Evolutionary conservation across 2,797 vertebrate genomes (phyloP), one percentile per base, ranked within the genome.

Genomic region (Odontamblyopus lacepedii): DNA sequence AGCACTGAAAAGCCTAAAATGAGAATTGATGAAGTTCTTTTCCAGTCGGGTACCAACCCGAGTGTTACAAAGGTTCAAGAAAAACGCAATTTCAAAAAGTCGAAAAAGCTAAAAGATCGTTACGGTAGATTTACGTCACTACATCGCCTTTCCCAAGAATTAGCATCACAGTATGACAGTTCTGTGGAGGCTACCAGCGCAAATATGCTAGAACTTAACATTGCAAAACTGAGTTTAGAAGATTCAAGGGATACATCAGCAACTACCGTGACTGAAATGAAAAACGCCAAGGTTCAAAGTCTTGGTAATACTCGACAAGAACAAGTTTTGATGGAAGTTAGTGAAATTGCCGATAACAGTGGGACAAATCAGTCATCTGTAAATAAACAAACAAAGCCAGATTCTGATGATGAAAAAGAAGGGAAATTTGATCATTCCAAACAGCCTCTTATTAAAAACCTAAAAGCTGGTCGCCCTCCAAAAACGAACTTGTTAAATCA

Each of bases 71-170:
- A n/a, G 44, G 69, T 72, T 6, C 30, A 72, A 32, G 5, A 0
- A 12, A 35, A 73, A 70, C 57, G 27, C 5, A 74, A 81, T 48
- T 50, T 77, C 15, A 41, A 38, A 53, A 87, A 80, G 35, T 62
- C 83, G 26, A 87, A 86, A 67, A 87, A 86, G 71, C 63, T 83
- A 13, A 86, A 85, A 77, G 50, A 67, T 7, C 63, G 26, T 50
- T 48, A 29, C 6, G 63, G 23, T 51, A 27, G 63, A 66, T 27
- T 66, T n/a, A 29, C 44, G 0, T 66, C 44, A 13, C 11, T 38
- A 13, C 41, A 65, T 27, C 62, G 23, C 13, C 12, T 48, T 65
- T 48, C 38, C 41, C 63, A 44, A 50, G 41, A 65, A 26, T 48
- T 48, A n/a, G 29, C 27, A 19, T 53, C 29, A 6, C 26, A 30